Evolutionary conservation across 2,797 vertebrate species (phyloP), one percentile per base, ranked within the genome.

Genomic region (Linurgus olivaceus): DNA sequence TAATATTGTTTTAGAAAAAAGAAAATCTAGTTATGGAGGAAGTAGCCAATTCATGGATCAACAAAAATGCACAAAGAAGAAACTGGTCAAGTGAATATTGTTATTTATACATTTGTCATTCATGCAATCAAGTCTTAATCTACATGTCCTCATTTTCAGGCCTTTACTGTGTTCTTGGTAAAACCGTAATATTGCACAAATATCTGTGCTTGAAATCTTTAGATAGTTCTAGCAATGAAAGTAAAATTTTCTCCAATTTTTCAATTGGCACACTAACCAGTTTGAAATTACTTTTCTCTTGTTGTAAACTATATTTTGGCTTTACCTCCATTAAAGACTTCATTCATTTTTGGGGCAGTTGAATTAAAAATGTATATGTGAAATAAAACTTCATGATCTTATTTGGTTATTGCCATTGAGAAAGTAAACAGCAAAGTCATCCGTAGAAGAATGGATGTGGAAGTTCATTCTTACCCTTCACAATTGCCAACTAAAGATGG

Each of bases 401-500:
- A 28, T 38, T 92, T 2, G 3, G 37, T 33, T 0, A 1, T 23
- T 79, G 24, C 24, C 11, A 5, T 66, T 93, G 47, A 58, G 71
- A 63, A 66, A 57, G 8, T 59, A 8, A 77, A 66, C 10, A 28
- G 13, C 45, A 52, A 55, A 65, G 19, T 38, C 45, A 28, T 37
- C 62, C 1, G 1, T 13, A 45, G 18, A n/a, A 67, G 10, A 75
- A 19, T 12, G 7, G 11, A 23, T 62, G 5, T 8, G 33, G 55
- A 62, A 59, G 13, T 40, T 80, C 5, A 23, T 77, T 71, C 17
- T 48, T 55, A 24, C 2, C 40, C 11, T 63, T 66, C 29, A 10
- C 0, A 0, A 29, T 52, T 76, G 5, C 8, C 40, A 25, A 4
- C 12, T 52, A 18, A 67, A 83, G 17, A 13, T 15, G 5, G 14